Conservation (phyloP, 2,113 vertebrate species). For the Phyllostomus hastatus region DNA sequence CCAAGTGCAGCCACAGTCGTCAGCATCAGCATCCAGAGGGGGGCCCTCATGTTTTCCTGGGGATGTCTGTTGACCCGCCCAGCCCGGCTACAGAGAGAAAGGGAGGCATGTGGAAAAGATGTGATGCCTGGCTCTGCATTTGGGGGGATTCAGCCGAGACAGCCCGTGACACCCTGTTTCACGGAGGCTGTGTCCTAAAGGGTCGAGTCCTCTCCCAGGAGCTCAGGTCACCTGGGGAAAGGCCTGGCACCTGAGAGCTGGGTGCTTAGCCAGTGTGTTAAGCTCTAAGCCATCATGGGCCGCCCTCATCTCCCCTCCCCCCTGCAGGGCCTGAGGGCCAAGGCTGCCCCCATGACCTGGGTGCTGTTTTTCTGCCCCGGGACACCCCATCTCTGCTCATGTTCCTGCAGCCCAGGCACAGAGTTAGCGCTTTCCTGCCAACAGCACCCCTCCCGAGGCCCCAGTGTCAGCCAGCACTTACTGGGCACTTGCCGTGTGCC, state of each 20-base stretch:
- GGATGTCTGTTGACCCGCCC: background rate
- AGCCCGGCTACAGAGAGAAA: background rate
- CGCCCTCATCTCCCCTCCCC: background rate
- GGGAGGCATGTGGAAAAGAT: background rate
- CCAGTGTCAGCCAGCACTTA: background rate
- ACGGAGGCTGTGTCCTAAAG: background rate
- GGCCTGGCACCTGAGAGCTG: background rate
- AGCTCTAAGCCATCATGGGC: background rate
- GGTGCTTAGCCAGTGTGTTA: background rate
- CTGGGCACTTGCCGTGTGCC: background rate
- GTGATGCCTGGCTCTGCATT: background rate
- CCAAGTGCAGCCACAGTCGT: background rate
- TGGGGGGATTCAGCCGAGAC: background rate
- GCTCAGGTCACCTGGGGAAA: background rate
- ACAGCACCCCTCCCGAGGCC: no score
- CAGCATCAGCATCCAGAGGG: background rate
- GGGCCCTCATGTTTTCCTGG: background rate
- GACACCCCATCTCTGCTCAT: background rate
- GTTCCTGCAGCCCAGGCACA: background rate
- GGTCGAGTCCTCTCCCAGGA: rapidly evolving
- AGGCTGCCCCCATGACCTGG: background rate
- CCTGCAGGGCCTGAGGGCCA: background rate
- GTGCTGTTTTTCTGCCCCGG: background rate
- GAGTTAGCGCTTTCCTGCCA: rapidly evolving
- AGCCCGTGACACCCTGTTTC: rapidly evolving